phyloP scores from a whole-genome alignment of 2,888 invertebrate genomes.

The Polylopha cassiicola region DNA sequence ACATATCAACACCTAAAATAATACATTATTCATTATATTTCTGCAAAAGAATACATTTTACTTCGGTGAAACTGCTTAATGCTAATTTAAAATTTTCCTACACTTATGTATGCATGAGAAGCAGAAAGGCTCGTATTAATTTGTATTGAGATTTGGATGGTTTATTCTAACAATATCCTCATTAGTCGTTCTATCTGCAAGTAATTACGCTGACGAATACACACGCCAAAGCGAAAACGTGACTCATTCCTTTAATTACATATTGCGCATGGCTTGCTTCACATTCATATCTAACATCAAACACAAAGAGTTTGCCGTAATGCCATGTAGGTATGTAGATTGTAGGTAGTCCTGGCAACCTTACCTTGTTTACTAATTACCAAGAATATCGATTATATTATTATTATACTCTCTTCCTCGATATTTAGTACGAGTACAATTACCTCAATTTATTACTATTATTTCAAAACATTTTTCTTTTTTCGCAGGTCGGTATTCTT shows the following conservation, averaged over 20 bases:
- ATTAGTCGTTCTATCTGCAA: slow-evolving; percentile 35
- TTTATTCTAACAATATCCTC: slow-evolving; percentile 30
- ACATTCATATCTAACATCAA: slow-evolving; percentile 24
- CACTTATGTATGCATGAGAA: neutral
- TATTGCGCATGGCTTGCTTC: slow-evolving; percentile 29
- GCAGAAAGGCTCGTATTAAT: slow-evolving; percentile 6
- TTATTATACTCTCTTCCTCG: too few species aligned
- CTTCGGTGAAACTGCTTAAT: slow-evolving; percentile 7
- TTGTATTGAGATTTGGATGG: slow-evolving; percentile 16
- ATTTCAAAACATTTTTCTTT: too few species aligned
- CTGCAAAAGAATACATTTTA: slow-evolving; percentile 10
- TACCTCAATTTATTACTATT: too few species aligned
- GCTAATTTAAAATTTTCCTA: neutral
- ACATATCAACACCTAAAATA: slow-evolving; percentile 15
- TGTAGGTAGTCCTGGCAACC: slow-evolving; percentile 3
- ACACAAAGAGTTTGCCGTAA: slow-evolving; percentile 16
- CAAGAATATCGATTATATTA: slow-evolving; percentile 2
- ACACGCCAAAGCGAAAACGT: slow-evolving; percentile 35
- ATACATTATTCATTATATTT: slow-evolving; percentile 20
- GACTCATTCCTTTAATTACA: slow-evolving; percentile 48
- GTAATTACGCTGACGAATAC: slow-evolving; percentile 35
- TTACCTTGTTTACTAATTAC: slow-evolving; percentile 1
- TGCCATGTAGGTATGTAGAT: neutral
- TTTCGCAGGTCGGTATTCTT: slow-evolving; percentile 77
- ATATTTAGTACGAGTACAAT: too few species aligned